These are phyloP conservation scores for Hydra vulgaris DNA, from an alignment of 30 jellyfish, hydroid and myxozoan genomes.

Conservation along the genomic window DNA sequence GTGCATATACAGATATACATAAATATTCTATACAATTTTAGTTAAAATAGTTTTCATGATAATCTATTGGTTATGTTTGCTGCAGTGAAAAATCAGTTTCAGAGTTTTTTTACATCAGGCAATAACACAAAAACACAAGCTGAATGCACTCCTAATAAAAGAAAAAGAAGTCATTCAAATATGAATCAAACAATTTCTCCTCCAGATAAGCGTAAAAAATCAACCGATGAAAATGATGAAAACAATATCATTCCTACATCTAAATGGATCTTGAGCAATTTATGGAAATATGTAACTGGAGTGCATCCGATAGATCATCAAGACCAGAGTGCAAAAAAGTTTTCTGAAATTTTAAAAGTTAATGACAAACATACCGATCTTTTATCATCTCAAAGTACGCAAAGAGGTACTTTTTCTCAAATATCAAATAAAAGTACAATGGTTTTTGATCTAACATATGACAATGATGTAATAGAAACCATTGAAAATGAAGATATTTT, in stretches of 20 bases:
- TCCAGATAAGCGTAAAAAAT: constrained; percentile 3
- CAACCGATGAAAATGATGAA: constrained; percentile 7
- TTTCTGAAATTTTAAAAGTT: not conserved
- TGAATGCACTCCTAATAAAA: not conserved
- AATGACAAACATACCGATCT: not conserved
- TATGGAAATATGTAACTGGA: constrained; percentile 6
- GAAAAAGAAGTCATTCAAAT: not conserved
- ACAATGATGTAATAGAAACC: not conserved
- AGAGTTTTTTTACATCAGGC: not conserved
- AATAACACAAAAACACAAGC: not conserved
- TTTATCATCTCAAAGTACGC: not conserved
- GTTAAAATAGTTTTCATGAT: not conserved
- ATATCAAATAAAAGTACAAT: not conserved
- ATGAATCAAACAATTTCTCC: not conserved
- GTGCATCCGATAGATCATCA: too few species aligned
- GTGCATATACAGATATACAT: too few species aligned
- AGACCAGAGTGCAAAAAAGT: not conserved
- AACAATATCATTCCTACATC: not conserved
- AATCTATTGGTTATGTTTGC: not conserved
- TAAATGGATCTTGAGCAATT: not conserved
- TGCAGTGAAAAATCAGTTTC: not conserved
- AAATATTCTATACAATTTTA: too few species aligned
- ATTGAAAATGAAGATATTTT: not conserved
- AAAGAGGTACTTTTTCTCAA: not conserved
- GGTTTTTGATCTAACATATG: constrained; percentile 2